A percentile compares a stretch with the other conserved stretches of the same genome.
These are phyloP conservation scores for Silvanus unidentatus DNA, from an alignment of 2,888 invertebrate species.

Conservation along the genomic window DNA sequence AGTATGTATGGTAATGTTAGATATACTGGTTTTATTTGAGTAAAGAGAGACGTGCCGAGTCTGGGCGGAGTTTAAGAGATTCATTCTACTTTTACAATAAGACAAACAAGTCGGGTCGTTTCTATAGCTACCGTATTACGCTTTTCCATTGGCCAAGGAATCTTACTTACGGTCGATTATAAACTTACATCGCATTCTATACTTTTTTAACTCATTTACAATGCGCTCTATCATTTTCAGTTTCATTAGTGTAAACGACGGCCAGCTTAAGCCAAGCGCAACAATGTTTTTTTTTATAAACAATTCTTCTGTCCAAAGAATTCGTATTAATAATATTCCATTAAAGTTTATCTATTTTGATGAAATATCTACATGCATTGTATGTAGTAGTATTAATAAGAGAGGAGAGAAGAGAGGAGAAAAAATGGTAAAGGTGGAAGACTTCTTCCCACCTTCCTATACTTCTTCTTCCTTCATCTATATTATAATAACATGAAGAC, in stretches of 20 bases:
- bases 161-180: slow-evolving; percentile 37
- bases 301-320: no score
- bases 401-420: no score
- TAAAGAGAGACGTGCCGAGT: slow-evolving; percentile 43
- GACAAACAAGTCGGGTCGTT: slow-evolving; percentile 42
- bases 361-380: no score
- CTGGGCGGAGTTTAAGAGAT: slow-evolving; percentile 43
- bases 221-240: slow-evolving; percentile 12
- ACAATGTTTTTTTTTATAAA: no score
- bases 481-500: no score
- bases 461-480: no score
- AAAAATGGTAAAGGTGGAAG: no score
- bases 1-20: slow-evolving; percentile 28
- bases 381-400: no score
- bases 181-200: slow-evolving; percentile 26
- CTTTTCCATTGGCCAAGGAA: slow-evolving; percentile 43
- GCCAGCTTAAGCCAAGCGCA: neutral
- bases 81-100: slow-evolving; percentile 47
- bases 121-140: slow-evolving; percentile 49
- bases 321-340: no score
- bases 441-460: no score
- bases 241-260: slow-evolving; percentile 18
- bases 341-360: no score
- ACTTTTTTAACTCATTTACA: slow-evolving; percentile 15
- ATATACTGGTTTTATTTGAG: slow-evolving; percentile 29